phyloP scores from a whole-genome alignment of 2,797 vertebrate species.

The Halcyon chelicuti region DNA sequence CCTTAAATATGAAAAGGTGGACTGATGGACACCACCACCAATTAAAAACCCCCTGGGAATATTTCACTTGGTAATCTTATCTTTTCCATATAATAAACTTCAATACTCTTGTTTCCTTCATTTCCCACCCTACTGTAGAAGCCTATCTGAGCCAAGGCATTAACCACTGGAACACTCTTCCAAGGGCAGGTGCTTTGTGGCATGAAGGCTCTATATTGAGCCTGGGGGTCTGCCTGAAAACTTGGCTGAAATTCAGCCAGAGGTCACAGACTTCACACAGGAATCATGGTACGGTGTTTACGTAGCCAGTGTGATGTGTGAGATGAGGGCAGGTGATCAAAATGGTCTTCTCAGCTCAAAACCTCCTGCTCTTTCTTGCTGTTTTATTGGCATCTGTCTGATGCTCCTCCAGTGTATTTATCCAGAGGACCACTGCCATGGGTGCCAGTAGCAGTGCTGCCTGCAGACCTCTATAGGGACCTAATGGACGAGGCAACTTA shows the following conservation, averaged over 20 bases:
- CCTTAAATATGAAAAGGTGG: background rate
- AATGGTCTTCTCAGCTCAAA: background rate
- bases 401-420: background rate
- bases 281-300: background rate
- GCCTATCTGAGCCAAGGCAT: background rate
- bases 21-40: background rate
- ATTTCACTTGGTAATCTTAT: background rate
- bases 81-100: constrained; percentile 4
- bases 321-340: background rate
- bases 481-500: background rate
- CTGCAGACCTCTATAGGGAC: background rate
- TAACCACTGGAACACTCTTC: background rate
- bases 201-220: background rate
- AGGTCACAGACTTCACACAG: background rate
- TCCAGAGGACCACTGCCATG: background rate
- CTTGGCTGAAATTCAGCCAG: background rate
- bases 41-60: background rate
- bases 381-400: background rate
- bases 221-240: background rate
- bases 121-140: background rate
- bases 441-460: background rate
- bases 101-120: background rate
- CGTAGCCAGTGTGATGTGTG: background rate
- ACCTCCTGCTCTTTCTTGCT: background rate
- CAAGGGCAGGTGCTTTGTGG: background rate